Base-by-base conservation (phyloP, 2,888 invertebrate species). In the Plagodis dolabraria region DNA sequence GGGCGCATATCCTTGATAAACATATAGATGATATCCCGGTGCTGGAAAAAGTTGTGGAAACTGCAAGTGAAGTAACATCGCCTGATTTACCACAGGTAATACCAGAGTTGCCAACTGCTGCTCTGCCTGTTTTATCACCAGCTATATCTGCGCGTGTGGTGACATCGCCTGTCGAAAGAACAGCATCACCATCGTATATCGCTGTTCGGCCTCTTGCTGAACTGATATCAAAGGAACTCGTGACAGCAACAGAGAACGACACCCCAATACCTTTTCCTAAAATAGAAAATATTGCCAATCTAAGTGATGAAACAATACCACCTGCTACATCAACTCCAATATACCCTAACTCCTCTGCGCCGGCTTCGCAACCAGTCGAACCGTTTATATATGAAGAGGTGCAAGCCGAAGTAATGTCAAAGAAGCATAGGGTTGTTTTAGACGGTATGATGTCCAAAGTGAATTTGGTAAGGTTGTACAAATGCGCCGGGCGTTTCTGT, bases 221-320 rank as follows among this genome's bases (percentile, higher is more conserved):
- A 44, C 73, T 93, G 57, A 85, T 92, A 59, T 76, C 86, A 0
- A 70, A 62, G 46, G 56, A 69, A 4, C 52, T 38, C 9, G 63
- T 63, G 5, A 38, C 58, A 7, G 47, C 60, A 7, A 9, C 46
- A 6, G 63, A 65, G 33, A 63, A 65, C 42, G 61, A 64, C 7
- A 51, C 53, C 7, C 52, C 72, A 11, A 44, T 47, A 52, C 63
- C 69, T 56, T 76, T 86, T 54, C 92, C 89, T 5, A 76, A 90
- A 59, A 94, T 94, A 46, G 91, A 93, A 68, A 94, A 85, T 65
- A 93, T 94, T 7, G 82, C 94, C 5, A 94, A 94, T 68, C 86
- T 94, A 1, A 92, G 92, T 10, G 42, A 69, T 4, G 51, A 66
- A 53, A 51, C 64, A 4, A 65, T 68, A 7, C 75, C 79, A 9